Evolutionary conservation across 1,140 invertebrate genomes (phyloP).

Genomic region (Thaumatotibia leucotreta): DNA sequence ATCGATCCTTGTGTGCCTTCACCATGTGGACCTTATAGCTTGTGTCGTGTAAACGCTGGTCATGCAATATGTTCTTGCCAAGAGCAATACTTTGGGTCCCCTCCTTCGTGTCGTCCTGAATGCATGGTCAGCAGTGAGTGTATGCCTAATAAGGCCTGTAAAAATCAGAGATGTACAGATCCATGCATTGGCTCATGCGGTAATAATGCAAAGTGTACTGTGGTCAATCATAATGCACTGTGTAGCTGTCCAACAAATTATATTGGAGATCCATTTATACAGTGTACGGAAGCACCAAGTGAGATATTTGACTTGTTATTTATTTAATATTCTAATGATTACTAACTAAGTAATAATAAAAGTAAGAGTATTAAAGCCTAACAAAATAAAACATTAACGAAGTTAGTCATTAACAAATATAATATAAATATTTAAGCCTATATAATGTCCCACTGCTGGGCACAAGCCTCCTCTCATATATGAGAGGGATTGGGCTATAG

Average conservation of each 20-base stretch:
- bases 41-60: constrained; percentile 80
- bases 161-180: constrained; percentile 86
- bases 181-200: constrained; percentile 87
- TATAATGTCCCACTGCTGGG: too few relatives aligned
- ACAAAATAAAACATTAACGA: not conserved
- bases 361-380: not conserved
- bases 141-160: constrained; percentile 81
- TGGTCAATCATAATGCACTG: constrained; percentile 86
- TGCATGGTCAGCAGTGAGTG: constrained; percentile 87
- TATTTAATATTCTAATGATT: constrained; percentile 8
- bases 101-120: constrained; percentile 85
- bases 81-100: constrained; percentile 81
- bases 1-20: constrained; percentile 81
- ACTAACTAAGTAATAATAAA: constrained; percentile 4
- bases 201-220: constrained; percentile 83
- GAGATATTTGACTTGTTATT: constrained; percentile 48
- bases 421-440: not conserved
- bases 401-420: not conserved
- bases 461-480: too few relatives aligned
- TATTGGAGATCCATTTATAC: constrained; percentile 85
- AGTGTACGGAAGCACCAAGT: constrained; percentile 80
- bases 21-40: constrained; percentile 84
- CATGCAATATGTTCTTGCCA: constrained; percentile 85
- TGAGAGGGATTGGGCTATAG: too few relatives aligned
- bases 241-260: constrained; percentile 84